A percentile compares a stretch with the other conserved stretches of the same genome.
These are phyloP conservation scores for Cylas formicarius DNA, from an alignment of 1,140 invertebrate species.

Conservation along the genomic window DNA sequence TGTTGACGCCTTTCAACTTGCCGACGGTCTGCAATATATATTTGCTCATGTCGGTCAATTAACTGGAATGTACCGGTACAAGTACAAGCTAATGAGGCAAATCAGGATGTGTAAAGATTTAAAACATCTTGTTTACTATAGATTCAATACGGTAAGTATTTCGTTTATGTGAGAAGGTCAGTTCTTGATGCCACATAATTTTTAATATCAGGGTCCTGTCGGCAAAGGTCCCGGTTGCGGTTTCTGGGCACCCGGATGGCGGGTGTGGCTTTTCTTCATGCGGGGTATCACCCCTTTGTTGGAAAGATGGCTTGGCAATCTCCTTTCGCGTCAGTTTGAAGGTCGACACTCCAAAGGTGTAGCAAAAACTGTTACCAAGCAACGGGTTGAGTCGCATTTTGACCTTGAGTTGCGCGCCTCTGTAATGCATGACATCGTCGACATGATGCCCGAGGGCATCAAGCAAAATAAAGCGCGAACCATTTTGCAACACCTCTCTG, in stretches of 20 bases:
- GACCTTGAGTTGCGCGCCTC: constrained; percentile 96
- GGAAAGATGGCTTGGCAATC: constrained; percentile 96
- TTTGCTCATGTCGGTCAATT: constrained; percentile 99
- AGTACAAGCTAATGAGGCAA: constrained; percentile 99
- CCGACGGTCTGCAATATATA: constrained; percentile 99
- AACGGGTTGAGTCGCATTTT: constrained; percentile 98
- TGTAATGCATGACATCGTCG: constrained; percentile 99
- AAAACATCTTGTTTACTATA: constrained; percentile 98
- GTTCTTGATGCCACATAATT: neutral
- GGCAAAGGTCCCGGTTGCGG: constrained; percentile 99
- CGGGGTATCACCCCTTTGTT: constrained; percentile 95
- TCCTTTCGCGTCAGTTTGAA: constrained; percentile 97
- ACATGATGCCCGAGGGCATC: constrained; percentile 99
- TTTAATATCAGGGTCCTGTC: constrained; percentile 71
- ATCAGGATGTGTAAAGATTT: constrained; percentile 99
- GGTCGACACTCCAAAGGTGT: constrained; percentile 98
- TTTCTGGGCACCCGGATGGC: constrained; percentile 98
- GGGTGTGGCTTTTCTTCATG: constrained; percentile 99
- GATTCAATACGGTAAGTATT: constrained; percentile 90
- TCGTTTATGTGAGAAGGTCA: constrained; percentile 3
- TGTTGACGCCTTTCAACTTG: constrained; percentile 97
- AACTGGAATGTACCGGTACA: constrained; percentile 99
- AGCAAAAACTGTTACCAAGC: constrained; percentile 99
- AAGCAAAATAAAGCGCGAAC: constrained; percentile 99
- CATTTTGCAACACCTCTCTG: constrained; percentile 96